Conservation (phyloP, 2,888 invertebrate genomes). For the Melikaiella ostensackeni region DNA sequence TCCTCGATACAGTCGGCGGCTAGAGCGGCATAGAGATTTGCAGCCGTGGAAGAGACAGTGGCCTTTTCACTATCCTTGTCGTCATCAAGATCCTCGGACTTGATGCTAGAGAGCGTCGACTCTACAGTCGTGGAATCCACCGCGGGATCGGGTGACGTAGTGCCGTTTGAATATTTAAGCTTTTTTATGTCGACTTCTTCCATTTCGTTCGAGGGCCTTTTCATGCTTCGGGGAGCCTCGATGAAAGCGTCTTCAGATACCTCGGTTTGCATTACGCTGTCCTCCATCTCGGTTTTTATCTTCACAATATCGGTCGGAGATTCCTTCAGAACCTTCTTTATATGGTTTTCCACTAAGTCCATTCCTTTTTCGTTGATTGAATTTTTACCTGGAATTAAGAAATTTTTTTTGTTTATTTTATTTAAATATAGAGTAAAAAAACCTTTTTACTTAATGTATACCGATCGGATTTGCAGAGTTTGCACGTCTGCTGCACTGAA, state of each 20-base stretch:
- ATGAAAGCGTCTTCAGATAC: conserved; percentile 71
- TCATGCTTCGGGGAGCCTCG: conserved; percentile 73
- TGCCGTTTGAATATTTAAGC: conserved; percentile 74
- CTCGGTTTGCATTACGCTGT: conserved; percentile 66
- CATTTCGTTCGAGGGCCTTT: conserved; percentile 75
- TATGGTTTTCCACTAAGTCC: conserved; percentile 82
- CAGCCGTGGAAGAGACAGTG: conserved; percentile 89
- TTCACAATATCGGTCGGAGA: conserved; percentile 66
- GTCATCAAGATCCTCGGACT: conserved; percentile 77
- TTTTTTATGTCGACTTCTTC: conserved; percentile 78
- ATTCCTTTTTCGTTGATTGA: conserved; percentile 81
- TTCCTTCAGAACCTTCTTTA: conserved; percentile 78
- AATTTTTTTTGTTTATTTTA: background rate
- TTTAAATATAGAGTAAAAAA: too few relatives aligned
- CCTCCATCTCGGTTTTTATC: conserved; percentile 65
- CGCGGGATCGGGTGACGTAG: conserved; percentile 72
- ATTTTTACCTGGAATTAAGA: conserved; percentile 66
- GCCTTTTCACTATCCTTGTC: conserved; percentile 79
- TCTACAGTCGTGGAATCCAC: conserved; percentile 75
- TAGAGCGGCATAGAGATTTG: conserved; percentile 90
- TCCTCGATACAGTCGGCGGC: conserved; percentile 91
- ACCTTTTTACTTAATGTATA: too few relatives aligned
- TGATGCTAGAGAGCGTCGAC: conserved; percentile 78
- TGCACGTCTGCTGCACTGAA: too few relatives aligned
- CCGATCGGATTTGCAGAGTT: too few relatives aligned